A percentile compares a stretch with the other conserved stretches of the same genome.
Evolutionary conservation across 2,113 vertebrate genomes (phyloP).

Genomic region (Sorex araneus): DNA sequence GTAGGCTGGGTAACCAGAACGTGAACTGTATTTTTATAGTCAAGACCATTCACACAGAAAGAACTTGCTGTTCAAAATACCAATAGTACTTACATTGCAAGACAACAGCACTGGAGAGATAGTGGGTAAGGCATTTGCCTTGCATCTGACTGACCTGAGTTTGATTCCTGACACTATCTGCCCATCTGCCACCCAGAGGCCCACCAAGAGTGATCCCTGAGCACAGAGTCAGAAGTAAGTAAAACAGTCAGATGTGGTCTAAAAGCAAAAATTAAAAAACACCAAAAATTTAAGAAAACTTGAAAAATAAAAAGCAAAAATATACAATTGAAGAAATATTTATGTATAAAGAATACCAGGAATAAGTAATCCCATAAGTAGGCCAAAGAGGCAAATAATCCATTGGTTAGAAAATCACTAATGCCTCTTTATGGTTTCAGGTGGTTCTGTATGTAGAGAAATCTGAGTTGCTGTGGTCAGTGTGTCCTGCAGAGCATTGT

Average conservation of each 20-base stretch:
- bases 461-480: constrained; percentile 87
- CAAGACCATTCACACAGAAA: not conserved
- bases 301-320: too few species aligned
- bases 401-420: constrained; percentile 9
- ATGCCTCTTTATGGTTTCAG: constrained; percentile 91
- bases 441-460: constrained; percentile 87
- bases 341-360: not conserved
- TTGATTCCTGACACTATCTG: too few species aligned
- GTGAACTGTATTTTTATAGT: not conserved
- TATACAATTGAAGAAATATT: not conserved
- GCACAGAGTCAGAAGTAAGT: too few species aligned
- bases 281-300: too few species aligned
- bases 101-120: not conserved
- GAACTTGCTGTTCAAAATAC: not conserved
- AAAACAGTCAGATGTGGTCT: too few species aligned
- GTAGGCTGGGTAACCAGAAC: not conserved
- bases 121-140: too few species aligned
- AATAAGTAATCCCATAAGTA: not conserved
- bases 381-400: not conserved
- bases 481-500: constrained; percentile 89
- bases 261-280: too few species aligned
- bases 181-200: too few species aligned
- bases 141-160: too few species aligned
- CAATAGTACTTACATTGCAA: fast-evolving
- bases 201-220: too few species aligned